Evolutionary conservation across 2,113 vertebrate genomes (phyloP), one percentile per base, ranked within the genome.

Genomic region (Apaloderma vittatum): DNA sequence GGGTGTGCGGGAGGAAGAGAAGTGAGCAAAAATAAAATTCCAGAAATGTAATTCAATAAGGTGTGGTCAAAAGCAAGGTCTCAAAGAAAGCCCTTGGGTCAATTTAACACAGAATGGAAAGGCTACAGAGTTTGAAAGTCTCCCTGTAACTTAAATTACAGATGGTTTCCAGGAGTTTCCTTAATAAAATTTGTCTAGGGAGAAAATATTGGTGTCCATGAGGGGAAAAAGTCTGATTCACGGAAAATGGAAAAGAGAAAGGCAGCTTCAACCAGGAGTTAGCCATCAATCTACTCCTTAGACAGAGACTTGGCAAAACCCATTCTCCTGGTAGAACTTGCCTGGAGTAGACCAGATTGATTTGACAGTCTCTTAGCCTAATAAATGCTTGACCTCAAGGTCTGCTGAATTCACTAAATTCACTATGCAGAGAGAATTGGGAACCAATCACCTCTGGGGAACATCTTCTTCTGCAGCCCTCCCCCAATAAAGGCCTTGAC

Each of bases 311-410:
- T 97, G 97, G 97, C 97, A 96, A 96, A 96, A 93, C 27, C 76
- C 83, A 79, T 94, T 75, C 93, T 97, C 91, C 79, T 95, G 92
- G 95, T 95, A 78, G 96, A 95, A 97, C 88, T 91, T 93, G 95
- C 94, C 95, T 93, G 93, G 89, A 98, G 96, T 93, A 91, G 89
- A 83, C 91, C 89, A 92, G 94, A 98, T 97, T 98, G 97, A 98
- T 98, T 93, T 96, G 95, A 96, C 96, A 97, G 94, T 97, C 97
- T 98, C 93, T 97, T 97, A 97, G 95, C 95, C 97, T 97, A 97
- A 97, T 97, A 97, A 97, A 98, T 94, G 94, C 79, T 63, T 97
- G 97, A 98, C 97, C 97, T 91, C 89, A 14, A 95, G 96, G 97
- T 97, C 93, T 95, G 94, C 96, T 97, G 97, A 97, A 97, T 97